Evolutionary conservation across 2,888 invertebrate genomes (phyloP).

Genomic region (Miltochrista miniata): DNA sequence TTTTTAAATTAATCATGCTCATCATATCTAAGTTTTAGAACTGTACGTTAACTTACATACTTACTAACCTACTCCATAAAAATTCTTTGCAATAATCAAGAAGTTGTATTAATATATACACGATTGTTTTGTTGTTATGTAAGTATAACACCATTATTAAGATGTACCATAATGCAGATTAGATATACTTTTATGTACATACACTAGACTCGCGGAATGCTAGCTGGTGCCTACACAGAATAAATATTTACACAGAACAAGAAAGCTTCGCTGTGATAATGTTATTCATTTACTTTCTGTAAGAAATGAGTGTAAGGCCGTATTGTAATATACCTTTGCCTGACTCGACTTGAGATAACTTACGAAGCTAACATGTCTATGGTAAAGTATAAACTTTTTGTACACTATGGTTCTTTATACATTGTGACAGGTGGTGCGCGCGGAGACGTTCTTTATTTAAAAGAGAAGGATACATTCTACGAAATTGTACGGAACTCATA

Average conservation of each 20-base stretch:
- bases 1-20: no score
- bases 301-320: conserved; percentile 41
- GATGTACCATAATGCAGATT: not conserved
- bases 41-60: no score
- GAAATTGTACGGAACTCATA: not conserved
- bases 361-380: conserved; percentile 29
- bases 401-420: not conserved
- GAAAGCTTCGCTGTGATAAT: conserved; percentile 36
- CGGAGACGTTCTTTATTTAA: not conserved
- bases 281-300: conserved; percentile 39
- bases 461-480: not conserved
- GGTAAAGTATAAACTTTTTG: conserved; percentile 5
- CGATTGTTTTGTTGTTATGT: no score
- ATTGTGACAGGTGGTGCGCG: not conserved
- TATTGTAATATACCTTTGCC: conserved; percentile 34
- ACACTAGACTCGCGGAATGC: conserved; percentile 24
- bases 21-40: no score
- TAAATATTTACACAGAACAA: conserved; percentile 40
- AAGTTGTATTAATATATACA: no score
- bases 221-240: no score
- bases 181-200: conserved; percentile 30
- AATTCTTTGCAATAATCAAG: no score
- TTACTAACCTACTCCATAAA: no score
- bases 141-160: not conserved
- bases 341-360: conserved; percentile 26